Conservation (phyloP, 2,797 vertebrate genomes). For the Mergus octosetaceus region DNA sequence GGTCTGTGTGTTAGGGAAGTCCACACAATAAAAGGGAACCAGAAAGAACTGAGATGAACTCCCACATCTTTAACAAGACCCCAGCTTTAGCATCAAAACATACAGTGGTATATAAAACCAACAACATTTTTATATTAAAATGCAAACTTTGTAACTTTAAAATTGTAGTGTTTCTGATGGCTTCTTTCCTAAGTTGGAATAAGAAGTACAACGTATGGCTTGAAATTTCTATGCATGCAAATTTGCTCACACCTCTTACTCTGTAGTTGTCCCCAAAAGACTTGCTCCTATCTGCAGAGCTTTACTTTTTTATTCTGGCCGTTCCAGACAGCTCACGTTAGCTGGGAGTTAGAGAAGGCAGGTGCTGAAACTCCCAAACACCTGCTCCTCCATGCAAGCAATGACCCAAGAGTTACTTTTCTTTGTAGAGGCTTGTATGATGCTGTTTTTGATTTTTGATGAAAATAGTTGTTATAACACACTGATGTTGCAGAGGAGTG, state of each 20-base stretch:
- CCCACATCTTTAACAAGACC: not conserved
- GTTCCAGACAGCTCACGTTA: not conserved
- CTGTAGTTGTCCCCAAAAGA: not conserved
- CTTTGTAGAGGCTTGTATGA: too few species aligned
- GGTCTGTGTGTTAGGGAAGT: not conserved
- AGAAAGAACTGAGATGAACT: not conserved
- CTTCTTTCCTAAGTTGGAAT: not conserved
- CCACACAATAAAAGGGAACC: not conserved
- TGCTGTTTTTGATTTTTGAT: too few species aligned
- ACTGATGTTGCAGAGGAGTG: too few species aligned
- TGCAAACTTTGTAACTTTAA: not conserved
- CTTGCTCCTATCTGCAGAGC: not conserved
- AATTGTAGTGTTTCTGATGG: not conserved
- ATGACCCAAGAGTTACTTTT: too few species aligned
- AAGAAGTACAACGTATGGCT: not conserved
- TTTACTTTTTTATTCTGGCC: not conserved
- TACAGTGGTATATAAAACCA: not conserved
- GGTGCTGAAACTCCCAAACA: not conserved
- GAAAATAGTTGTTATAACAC: too few species aligned
- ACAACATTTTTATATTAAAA: not conserved
- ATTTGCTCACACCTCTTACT: not conserved
- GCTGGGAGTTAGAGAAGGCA: accelerated
- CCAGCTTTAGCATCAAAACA: not conserved
- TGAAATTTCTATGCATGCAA: accelerated
- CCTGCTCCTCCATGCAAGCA: accelerated